A percentile compares a stretch with the other conserved stretches of the same genome.
These are phyloP conservation scores for Amblyjoppa proteus DNA, from an alignment of 2,888 invertebrate species.

Conservation along the genomic window DNA sequence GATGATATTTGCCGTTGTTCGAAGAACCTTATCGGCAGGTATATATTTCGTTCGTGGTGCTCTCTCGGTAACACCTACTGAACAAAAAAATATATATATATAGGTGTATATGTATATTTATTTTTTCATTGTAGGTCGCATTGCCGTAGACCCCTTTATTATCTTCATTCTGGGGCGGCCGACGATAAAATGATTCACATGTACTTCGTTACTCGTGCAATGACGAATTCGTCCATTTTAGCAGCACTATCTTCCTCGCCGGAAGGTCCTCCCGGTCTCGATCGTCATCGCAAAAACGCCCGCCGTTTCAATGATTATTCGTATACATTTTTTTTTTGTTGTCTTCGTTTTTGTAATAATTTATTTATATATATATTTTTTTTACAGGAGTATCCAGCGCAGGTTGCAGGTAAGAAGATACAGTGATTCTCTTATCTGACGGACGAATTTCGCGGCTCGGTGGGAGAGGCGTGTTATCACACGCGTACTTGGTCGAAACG, in stretches of 20 bases:
- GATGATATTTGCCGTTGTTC: conserved; percentile 39
- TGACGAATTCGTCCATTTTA: background rate
- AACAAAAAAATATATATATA: background rate
- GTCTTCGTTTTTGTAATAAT: background rate
- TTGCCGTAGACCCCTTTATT: background rate
- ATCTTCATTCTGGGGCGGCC: conserved; percentile 48
- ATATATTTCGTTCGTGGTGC: background rate
- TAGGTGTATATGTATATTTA: background rate
- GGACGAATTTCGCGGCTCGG: conserved; percentile 37
- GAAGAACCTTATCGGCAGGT: conserved; percentile 50
- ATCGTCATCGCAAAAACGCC: background rate
- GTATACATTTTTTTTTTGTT: background rate
- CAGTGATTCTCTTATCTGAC: conserved; percentile 41
- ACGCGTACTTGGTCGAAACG: background rate
- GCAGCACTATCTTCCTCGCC: background rate
- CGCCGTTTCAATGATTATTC: background rate
- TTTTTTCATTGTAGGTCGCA: background rate
- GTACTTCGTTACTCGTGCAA: background rate
- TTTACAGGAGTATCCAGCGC: background rate
- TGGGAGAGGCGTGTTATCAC: conserved; percentile 28
- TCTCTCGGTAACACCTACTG: background rate
- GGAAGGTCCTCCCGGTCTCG: background rate
- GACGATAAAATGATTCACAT: conserved; percentile 33
- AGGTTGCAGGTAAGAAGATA: conserved; percentile 10
- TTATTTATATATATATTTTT: background rate